Percentiles rank a stretch among this genome's conserved stretches.
phyloP scores from a whole-genome alignment of 2,113 vertebrate species.

The Pseudolaguvia tuberculata region DNA sequence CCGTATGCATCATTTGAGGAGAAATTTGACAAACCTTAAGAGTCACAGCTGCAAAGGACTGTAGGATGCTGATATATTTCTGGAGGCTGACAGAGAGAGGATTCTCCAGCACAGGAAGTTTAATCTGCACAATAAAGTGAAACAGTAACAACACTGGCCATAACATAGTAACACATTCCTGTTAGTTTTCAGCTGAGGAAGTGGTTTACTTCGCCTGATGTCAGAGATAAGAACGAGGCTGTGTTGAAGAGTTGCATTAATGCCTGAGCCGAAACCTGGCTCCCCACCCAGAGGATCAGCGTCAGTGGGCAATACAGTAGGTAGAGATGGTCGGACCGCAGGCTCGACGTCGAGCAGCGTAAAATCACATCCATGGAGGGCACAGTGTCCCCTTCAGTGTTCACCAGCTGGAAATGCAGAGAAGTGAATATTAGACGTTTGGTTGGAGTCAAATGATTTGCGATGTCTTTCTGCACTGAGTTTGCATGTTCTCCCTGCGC shows the following conservation, averaged over 20 bases:
- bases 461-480: no score
- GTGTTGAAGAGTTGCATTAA: conserved; percentile 64
- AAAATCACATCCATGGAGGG: conserved; percentile 40
- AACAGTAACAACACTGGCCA: neutral
- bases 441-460: no score
- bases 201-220: conserved; percentile 67
- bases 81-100: conserved; percentile 57
- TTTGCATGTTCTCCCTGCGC: no score
- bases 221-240: conserved; percentile 63
- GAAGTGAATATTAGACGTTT: neutral
- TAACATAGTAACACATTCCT: neutral
- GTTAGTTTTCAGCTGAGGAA: neutral
- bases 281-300: conserved; percentile 72
- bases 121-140: conserved; percentile 54
- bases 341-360: conserved; percentile 61
- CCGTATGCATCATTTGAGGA: no score
- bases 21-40: conserved; percentile 56
- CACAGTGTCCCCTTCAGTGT: neutral
- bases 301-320: conserved; percentile 61
- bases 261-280: conserved; percentile 49
- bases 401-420: conserved; percentile 47
- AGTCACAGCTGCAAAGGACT: conserved; percentile 44
- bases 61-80: conserved; percentile 56
- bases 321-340: conserved; percentile 61
- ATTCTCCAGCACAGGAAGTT: conserved; percentile 63